Conservation (phyloP, 1,140 invertebrate species). For the Ceratitis capitata region DNA sequence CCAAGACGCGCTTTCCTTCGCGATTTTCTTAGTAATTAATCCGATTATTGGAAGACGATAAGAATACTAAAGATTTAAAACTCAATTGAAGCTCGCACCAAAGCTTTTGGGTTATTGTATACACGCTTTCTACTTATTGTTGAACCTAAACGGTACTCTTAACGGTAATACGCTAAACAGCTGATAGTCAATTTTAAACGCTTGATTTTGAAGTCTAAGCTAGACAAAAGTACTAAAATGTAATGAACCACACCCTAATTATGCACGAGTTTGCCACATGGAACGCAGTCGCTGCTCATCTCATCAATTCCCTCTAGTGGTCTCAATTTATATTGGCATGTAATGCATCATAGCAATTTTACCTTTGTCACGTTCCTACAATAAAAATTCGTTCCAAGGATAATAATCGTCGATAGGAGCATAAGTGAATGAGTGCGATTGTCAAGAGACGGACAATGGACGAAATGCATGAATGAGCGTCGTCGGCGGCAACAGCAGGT, state of each 20-base stretch:
- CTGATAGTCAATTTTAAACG: neutral
- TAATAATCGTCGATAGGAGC: neutral
- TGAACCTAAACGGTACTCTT: too few species aligned
- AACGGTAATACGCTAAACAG: too few species aligned
- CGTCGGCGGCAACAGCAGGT: neutral
- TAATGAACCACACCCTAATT: neutral
- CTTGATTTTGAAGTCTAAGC: neutral
- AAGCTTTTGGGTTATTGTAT: too few species aligned
- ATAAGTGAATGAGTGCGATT: neutral
- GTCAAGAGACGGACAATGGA: too few species aligned
- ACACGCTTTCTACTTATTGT: too few species aligned
- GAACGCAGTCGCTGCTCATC: neutral
- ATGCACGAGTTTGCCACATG: neutral
- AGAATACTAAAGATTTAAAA: too few species aligned
- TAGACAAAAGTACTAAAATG: neutral
- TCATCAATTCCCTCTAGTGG: neutral
- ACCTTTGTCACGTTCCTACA: conserved; percentile 29
- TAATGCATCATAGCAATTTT: conserved; percentile 12
- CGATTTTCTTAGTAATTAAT: too few species aligned
- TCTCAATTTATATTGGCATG: neutral
- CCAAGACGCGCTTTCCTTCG: too few species aligned
- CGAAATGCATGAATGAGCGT: conserved; percentile 1
- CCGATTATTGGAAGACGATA: too few species aligned
- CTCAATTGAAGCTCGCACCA: too few species aligned
- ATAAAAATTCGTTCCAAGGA: conserved; percentile 34